Evolutionary conservation across 2,888 invertebrate genomes (phyloP).

Genomic region (Mycalesis mineus): DNA sequence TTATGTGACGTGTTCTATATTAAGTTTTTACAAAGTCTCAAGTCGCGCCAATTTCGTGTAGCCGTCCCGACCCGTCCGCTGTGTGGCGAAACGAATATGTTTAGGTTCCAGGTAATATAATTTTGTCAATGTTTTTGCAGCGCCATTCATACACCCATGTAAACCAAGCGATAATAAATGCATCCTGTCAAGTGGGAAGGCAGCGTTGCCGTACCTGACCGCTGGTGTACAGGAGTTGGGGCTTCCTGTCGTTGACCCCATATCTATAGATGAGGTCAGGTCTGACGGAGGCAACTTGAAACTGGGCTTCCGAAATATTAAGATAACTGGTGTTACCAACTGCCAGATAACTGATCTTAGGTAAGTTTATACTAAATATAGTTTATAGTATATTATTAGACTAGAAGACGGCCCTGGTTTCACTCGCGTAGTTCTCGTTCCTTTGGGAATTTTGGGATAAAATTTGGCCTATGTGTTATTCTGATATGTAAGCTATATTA

Average conservation of each 20-base stretch:
- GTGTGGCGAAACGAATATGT: too few species aligned
- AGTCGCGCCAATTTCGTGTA: too few species aligned
- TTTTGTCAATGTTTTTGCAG: neutral
- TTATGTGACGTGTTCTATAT: too few species aligned
- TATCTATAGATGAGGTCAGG: neutral
- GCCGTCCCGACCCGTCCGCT: too few species aligned
- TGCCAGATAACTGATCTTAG: slow-evolving; percentile 1
- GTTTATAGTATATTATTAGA: too few species aligned
- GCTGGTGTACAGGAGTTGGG: neutral
- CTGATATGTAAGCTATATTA: too few species aligned
- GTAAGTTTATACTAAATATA: neutral
- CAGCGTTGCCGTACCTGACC: neutral
- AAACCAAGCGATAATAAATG: slow-evolving; percentile 15
- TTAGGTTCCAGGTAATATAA: too few species aligned
- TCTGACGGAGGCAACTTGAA: neutral
- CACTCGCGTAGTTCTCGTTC: too few species aligned
- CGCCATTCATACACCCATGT: slow-evolving; percentile 12
- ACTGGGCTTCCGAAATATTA: slow-evolving; percentile 1
- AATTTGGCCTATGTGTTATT: too few species aligned
- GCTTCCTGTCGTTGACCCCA: neutral
- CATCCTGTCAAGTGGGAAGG: slow-evolving; percentile 6
- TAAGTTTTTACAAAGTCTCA: too few species aligned
- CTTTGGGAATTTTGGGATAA: too few species aligned
- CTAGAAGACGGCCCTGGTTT: too few species aligned
- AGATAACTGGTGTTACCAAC: slow-evolving; percentile 1